Evolutionary conservation across 2,113 vertebrate genomes (phyloP).

Genomic region (Myiopsitta monachus): DNA sequence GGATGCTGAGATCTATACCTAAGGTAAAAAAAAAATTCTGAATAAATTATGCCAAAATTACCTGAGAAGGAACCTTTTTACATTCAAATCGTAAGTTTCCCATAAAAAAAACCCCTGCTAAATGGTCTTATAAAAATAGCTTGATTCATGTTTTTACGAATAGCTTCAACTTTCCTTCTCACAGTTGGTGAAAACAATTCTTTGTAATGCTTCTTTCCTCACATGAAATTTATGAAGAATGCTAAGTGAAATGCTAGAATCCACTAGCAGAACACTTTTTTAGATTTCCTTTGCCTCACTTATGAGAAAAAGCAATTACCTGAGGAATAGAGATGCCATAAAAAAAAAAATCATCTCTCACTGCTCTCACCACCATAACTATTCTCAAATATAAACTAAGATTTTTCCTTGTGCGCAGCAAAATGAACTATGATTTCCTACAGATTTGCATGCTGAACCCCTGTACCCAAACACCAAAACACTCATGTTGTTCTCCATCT

Average conservation of each 20-base stretch:
- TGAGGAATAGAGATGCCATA: background rate
- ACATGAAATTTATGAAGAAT: background rate
- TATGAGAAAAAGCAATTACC: background rate
- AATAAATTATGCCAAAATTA: background rate
- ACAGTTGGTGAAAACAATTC: background rate
- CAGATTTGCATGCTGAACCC: background rate
- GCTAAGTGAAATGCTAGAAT: background rate
- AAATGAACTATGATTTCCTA: background rate
- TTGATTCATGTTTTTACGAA: background rate
- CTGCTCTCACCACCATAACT: background rate
- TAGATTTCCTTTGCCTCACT: background rate
- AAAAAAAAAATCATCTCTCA: background rate
- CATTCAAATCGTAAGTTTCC: background rate
- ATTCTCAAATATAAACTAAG: background rate
- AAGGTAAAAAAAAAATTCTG: background rate
- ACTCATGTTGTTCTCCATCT: background rate
- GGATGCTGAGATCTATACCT: slow-evolving; percentile 68
- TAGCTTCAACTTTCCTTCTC: background rate
- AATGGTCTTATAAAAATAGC: background rate
- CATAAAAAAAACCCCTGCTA: accelerated
- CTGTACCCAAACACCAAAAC: background rate
- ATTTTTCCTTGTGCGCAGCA: background rate
- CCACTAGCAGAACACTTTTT: background rate
- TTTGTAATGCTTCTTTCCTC: background rate
- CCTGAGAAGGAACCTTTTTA: background rate